A percentile compares a stretch with the other conserved stretches of the same genome.
Evolutionary conservation across 23 tunicate species (phyloP).

Genomic region (Trididemnum miniatum): DNA sequence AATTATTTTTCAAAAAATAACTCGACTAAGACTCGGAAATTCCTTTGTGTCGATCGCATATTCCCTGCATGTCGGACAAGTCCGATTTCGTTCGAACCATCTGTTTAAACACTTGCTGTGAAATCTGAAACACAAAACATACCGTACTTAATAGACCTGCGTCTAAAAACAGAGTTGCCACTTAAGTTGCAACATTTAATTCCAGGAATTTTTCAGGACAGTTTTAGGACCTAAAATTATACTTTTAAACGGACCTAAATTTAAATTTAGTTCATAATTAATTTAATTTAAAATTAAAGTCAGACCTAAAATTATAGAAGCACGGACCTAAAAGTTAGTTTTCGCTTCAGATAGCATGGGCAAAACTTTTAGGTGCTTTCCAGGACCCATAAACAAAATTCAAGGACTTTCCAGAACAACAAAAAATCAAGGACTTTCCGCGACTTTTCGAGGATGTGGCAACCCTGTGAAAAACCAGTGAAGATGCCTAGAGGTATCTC

Average conservation of each 20-base stretch:
- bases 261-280: no score
- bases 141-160: not conserved
- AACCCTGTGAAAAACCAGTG: not conserved
- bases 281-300: no score
- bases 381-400: not conserved
- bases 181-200: not conserved
- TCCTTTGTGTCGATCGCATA: conserved; percentile 63
- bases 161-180: not conserved
- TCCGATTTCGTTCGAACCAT: conserved; percentile 77
- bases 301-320: no score
- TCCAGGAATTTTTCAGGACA: not conserved
- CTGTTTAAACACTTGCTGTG: conserved; percentile 65
- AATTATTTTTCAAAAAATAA: no score
- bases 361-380: not conserved
- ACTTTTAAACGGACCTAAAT: no score
- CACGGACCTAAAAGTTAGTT: not conserved
- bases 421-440: not conserved
- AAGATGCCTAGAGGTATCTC: no score
- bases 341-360: not conserved
- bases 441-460: no score
- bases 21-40: conserved; percentile 40
- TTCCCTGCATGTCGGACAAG: conserved; percentile 79
- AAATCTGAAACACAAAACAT: conserved; percentile 42
- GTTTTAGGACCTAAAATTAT: not conserved
- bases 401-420: not conserved